Evolutionary conservation across 2,888 invertebrate genomes (phyloP), one percentile per base, ranked within the genome.

Genomic region (Synanthedon andrenaeformis): DNA sequence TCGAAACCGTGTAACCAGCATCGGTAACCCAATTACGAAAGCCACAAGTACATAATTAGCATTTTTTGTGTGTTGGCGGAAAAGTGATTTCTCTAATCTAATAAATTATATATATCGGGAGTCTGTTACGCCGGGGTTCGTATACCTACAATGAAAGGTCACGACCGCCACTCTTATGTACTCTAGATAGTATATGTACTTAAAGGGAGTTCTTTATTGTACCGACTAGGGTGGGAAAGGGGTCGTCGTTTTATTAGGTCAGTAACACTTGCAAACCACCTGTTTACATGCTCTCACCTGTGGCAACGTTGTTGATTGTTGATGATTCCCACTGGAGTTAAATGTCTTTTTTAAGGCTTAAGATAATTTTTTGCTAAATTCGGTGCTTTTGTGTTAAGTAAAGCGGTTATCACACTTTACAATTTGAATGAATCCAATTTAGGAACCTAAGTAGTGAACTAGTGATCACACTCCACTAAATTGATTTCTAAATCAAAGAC

Each of bases 131-230:
- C 65, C 70, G 78, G 74, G 76, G 76, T 72, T 71, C 66, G 65
- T 73, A 70, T 71, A 73, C 74, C 69, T 77, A 76, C 74, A 66
- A 49, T 49, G 75, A 75, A 81, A 81, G 84, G 83, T 83, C 82
- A 81, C 78, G 82, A 79, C 82, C 83, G 80, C 77, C 74, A 74
- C 69, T 81, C 70, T 70, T 82, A 80, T 79, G 72, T 81, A 80
- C 74, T 70, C 69, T 66, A 71, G 75, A 76, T 76, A 74, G 73
- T 74, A 78, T 35, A 35, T 66, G 75, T 79, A 79, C 76, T 77
- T 77, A 80, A 73, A 79, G 80, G 79, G 84, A 84, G 82, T 82
- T 85, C 82, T 85, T 84, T 85, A 85, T 84, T 82, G 83, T 84
- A 78, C 76, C 70, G 77, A 78, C 79, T 82, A 80, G 83, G 77